Base-by-base conservation (phyloP, 2,113 vertebrate species). In the Amphilophus citrinellus region DNA sequence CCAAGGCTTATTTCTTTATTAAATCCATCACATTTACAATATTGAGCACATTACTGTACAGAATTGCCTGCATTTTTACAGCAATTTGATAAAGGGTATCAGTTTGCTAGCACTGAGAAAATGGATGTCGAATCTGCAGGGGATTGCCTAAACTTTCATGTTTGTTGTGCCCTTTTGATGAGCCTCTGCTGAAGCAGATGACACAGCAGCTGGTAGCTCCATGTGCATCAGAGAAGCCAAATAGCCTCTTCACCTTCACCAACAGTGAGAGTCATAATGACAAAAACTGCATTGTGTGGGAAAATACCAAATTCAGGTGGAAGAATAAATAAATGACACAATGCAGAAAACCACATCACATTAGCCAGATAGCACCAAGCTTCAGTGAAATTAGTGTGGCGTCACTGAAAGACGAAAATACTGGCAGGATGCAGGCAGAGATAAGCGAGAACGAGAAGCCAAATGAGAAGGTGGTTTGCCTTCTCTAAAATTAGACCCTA, bases 191-290 rank as follows among this genome's bases (percentile, higher is more conserved):
- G 57, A 66, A 82, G 81, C 83, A 84, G 88, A 82, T 60, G 68
- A 83, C 27, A 37, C 71, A 83, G 80, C 91, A 88, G 86, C 88
- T 79, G 77, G 84, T 77, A 71, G 22, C 87, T 85, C 87, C 75
- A 17, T 4, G 24, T 57, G 88, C 5, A 65, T 79, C 79, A 79
- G 20, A 83, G 62, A 42, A 24, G 77, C 68, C 86, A 71, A 77
- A 30, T 15, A 73, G 58, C 32, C n/a, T 66, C 73, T 1, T 83
- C 82, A 68, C 44, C 63, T 10, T n/a, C 58, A 8, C 80, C 83
- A 13, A 47, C 77, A 58, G 76, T 2, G 63, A 66, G 7, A 42
- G 30, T 11, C 2, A n/a, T 1, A 0, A 15, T 30, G 24, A 71
- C 24, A 77, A 77, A 73, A 35, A 35, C 24, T 2, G 22, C 61